These are phyloP conservation scores for Lasioglossum morio DNA, from an alignment of 2,888 invertebrate genomes.

Conservation along the genomic window DNA sequence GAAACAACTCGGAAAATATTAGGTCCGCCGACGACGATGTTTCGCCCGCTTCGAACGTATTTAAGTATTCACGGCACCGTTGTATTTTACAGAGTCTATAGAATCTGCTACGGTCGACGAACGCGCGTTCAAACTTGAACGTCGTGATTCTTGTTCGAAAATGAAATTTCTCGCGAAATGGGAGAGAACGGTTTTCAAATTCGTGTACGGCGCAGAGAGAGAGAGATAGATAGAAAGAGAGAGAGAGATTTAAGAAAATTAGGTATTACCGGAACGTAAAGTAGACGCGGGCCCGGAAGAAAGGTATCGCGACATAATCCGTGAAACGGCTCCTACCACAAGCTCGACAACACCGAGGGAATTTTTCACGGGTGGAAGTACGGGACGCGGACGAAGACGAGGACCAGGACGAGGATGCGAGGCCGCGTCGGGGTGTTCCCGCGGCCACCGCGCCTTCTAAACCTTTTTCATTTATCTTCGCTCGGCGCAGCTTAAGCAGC, in stretches of 20 bases:
- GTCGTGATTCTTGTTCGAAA: background rate
- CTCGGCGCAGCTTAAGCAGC: slow-evolving; percentile 68
- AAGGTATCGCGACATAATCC: slow-evolving; percentile 15
- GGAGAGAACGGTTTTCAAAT: background rate
- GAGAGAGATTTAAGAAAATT: background rate
- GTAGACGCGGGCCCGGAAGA: background rate
- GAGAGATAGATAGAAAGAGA: too few species aligned
- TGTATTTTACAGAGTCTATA: background rate
- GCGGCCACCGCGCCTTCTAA: slow-evolving; percentile 41
- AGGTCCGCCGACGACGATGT: background rate
- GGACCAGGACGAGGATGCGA: background rate
- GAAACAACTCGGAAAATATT: background rate
- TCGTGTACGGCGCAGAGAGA: background rate
- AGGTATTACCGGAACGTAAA: background rate
- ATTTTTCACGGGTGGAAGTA: slow-evolving; percentile 27
- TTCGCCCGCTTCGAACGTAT: background rate
- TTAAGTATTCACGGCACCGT: background rate
- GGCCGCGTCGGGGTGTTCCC: background rate
- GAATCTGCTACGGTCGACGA: background rate
- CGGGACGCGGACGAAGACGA: background rate
- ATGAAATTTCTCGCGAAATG: background rate
- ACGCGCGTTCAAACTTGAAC: background rate
- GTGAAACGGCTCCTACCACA: background rate
- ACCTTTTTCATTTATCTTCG: slow-evolving; percentile 71
- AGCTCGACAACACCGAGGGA: slow-evolving; percentile 1